Conservation (phyloP, 2,797 vertebrate genomes). For the Coranthus polyacanthus region DNA sequence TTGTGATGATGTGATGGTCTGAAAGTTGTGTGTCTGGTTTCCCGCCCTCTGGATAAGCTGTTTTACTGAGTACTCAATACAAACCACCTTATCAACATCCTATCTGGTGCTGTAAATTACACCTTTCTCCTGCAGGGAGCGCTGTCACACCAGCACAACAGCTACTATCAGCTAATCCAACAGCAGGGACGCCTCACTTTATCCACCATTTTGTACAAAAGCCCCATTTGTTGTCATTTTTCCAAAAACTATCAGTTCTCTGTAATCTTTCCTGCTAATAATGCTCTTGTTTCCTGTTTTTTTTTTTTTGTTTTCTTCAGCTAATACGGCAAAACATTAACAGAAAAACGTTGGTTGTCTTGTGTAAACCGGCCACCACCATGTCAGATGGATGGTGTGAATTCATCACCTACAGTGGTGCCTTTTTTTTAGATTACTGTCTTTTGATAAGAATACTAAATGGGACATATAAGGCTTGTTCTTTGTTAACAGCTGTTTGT, state of each 20-base stretch:
- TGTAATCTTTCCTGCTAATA: slow-evolving; percentile 59
- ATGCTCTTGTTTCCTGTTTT: slow-evolving; percentile 54
- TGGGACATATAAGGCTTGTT: slow-evolving; percentile 57
- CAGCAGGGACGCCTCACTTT: slow-evolving; percentile 66
- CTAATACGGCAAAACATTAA: slow-evolving; percentile 34
- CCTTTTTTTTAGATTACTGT: slow-evolving; percentile 75
- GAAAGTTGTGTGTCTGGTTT: slow-evolving; percentile 53
- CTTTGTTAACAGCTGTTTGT: slow-evolving; percentile 76
- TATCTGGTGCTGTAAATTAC: slow-evolving; percentile 62
- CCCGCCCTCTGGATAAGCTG: slow-evolving; percentile 35
- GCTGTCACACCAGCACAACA: slow-evolving; percentile 67
- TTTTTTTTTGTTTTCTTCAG: slow-evolving; percentile 57
- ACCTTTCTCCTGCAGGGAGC: slow-evolving; percentile 69
- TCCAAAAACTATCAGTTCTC: slow-evolving; percentile 44
- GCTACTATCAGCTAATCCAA: slow-evolving; percentile 58
- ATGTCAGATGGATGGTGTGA: slow-evolving; percentile 61
- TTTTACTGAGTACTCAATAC: slow-evolving; percentile 28
- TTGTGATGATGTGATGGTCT: slow-evolving; percentile 49
- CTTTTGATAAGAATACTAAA: slow-evolving; percentile 73
- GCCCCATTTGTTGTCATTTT: slow-evolving; percentile 45
- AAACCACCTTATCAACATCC: slow-evolving; percentile 19
- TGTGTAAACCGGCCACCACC: slow-evolving; percentile 64
- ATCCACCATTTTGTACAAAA: slow-evolving; percentile 67
- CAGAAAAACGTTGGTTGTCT: slow-evolving; percentile 69
- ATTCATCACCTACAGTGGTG: slow-evolving; percentile 81